A percentile compares a stretch with the other conserved stretches of the same genome.
phyloP scores from a whole-genome alignment of 2,888 invertebrate genomes.

The Galerucella nymphaeae region DNA sequence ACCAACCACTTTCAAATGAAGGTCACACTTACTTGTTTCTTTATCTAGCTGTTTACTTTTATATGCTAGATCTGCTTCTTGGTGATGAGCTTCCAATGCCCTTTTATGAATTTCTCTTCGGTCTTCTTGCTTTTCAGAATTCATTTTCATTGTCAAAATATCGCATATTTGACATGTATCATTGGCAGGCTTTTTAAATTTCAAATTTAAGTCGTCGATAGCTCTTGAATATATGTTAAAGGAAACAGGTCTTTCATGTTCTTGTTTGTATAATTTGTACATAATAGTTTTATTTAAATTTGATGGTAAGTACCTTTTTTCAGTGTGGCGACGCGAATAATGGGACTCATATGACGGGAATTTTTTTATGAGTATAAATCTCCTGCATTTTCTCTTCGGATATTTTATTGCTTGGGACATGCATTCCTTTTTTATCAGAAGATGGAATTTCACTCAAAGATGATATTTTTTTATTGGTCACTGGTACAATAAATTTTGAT shows the following conservation, averaged over 20 bases:
- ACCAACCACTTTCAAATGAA: background rate
- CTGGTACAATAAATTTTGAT: background rate
- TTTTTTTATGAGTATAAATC: background rate
- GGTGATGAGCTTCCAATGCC: background rate
- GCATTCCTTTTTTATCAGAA: background rate
- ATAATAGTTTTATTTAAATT: background rate
- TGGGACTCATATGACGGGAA: background rate
- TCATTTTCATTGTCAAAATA: background rate
- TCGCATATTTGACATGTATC: no score
- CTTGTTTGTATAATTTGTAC: background rate
- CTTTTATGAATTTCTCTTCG: background rate
- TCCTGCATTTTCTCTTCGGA: background rate
- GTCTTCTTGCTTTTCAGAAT: background rate
- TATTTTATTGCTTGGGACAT: conserved; percentile 4
- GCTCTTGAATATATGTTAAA: background rate
- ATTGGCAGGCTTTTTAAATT: no score
- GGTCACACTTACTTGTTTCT: background rate
- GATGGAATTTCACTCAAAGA: conserved; percentile 2
- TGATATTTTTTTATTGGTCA: background rate
- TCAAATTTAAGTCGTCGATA: no score
- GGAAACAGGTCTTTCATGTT: background rate
- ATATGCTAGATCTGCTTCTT: background rate
- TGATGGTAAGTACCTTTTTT: background rate
- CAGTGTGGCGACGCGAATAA: background rate
- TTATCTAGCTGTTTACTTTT: background rate